Base-by-base conservation (phyloP, 2,113 vertebrate species). In the Dipodomys spectabilis region DNA sequence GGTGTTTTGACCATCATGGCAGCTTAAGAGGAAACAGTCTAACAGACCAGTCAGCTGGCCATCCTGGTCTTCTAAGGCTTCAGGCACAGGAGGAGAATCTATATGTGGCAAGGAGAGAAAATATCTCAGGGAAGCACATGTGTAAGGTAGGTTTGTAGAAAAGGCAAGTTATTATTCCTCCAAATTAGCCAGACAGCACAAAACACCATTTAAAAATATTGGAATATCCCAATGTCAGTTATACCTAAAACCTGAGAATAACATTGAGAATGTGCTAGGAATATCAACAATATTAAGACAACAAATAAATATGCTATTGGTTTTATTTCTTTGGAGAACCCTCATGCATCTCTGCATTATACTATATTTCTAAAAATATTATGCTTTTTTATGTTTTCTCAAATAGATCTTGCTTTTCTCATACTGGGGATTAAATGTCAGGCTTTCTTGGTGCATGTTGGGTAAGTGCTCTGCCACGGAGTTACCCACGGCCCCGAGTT, bases 301-400 rank as follows among this genome's bases (percentile, higher is more conserved):
- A 95, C 30, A 7, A 83, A 77, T 71, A 68, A 82, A 69, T 25
- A 75, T 81, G 11, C 22, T 64, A 7, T 60, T 92, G 81, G 44
- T 28, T 81, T n/a, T 65, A 7, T 88, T 94, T 82, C 35, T 57
- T 27, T 79, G 62, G 27, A 82, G 39, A 90, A 62, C 6, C 20
- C 8, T 62, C 2, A 12, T n/a, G 20, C 32, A 18, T 67, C 65
- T 85, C 92, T 44, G 62, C 6, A 62, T 65, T 85, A 71, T 90
- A 35, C 30, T 8, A 27, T 27, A 20, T 74, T 83, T 30, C 32
- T 27, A 73, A 87, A 77, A 44, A 75, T n/a, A 39, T 67, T 82
- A 68, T 85, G 44, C 27, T 85, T 82, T 90, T 78, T 67, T 74
- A 67, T 82, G 45, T 28, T 92, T 82, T 90, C 74, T 23, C 64